Percentiles rank a stretch among this genome's conserved stretches.
These are phyloP conservation scores for Alviniconcha marisindica DNA, from an alignment of 1,140 invertebrate genomes.

Conservation along the genomic window DNA sequence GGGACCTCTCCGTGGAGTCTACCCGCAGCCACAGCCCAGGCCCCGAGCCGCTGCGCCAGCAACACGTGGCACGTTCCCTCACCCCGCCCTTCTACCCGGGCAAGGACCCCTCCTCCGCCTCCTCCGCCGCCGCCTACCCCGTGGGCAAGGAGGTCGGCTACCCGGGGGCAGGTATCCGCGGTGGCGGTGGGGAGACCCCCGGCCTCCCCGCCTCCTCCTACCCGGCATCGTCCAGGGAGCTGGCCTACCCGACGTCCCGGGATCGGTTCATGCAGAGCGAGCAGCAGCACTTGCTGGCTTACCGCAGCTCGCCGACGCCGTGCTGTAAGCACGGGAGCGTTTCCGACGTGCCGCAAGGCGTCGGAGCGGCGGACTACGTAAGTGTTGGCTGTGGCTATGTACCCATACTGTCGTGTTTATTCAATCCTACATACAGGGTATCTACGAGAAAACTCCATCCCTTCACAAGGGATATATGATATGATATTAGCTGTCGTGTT, in stretches of 20 bases:
- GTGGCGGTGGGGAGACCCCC: neutral
- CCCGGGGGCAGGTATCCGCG: neutral
- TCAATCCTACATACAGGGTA: too few species aligned
- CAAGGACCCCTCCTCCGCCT: neutral
- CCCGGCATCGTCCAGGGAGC: neutral
- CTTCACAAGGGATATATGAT: too few species aligned
- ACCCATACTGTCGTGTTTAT: too few species aligned
- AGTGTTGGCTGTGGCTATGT: too few species aligned
- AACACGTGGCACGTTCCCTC: neutral
- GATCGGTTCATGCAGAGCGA: neutral
- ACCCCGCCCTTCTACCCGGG: neutral
- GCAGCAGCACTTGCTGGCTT: neutral
- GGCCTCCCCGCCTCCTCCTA: neutral
- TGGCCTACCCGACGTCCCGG: neutral
- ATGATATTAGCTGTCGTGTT: too few species aligned
- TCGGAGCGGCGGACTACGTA: neutral
- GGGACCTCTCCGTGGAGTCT: neutral
- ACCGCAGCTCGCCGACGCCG: neutral
- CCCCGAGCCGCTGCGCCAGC: neutral
- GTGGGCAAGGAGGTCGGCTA: neutral
- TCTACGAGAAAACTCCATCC: too few species aligned
- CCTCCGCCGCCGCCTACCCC: neutral
- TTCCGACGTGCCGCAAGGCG: neutral
- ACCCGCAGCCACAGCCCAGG: slow-evolving; percentile 2
- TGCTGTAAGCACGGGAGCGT: slow-evolving; percentile 6